Evolutionary conservation across 64 coral and sea anemone genomes (phyloP), one percentile per base, ranked within the genome.

Genomic region (Pocillopora verrucosa): DNA sequence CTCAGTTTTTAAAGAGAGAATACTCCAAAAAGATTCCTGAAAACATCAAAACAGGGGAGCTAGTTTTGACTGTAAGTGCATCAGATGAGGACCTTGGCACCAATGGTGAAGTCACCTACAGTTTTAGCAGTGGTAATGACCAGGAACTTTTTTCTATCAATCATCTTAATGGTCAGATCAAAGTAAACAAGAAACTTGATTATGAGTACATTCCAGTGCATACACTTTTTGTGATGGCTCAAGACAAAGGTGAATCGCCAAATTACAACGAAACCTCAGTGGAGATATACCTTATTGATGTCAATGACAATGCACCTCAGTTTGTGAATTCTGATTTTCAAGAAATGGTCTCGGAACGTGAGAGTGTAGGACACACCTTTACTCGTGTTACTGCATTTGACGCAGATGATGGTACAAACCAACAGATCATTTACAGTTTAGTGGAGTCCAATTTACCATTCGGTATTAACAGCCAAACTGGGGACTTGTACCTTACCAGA

Each of bases 271-370:
- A n/a, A n/a, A n/a, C n/a, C n/a, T n/a, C n/a, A n/a, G n/a, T n/a
- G n/a, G n/a, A n/a, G 0, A 94, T 96, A 36, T 11, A 17, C 4
- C 61, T 96, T 1, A 30, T 36, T 16, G 95, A 96, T 84, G 91
- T 96, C 4, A 96, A 96, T 90, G 95, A 96, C 37, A 96, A 96
- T 70, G 92, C 60, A 60, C 95, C 95, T 62, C 73, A 13, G 0
- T 96, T 96, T 87, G 76, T 90, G 15, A 94, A 73, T 59, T 34
- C 34, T 5, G 79, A 72, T 67, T 94, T 96, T 78, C 92, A 83
- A 57, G 92, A 59, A 10, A 78, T 80, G 36, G 87, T 96, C 26
- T 74, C 78, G 17, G 95, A 96, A 58, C 87, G 93, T 93, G 88
- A 84, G 25, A 81, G n/a, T 16, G 59, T 74, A 13, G 91, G 92